Percentiles rank a stretch among this genome's conserved stretches.
Conservation (phyloP, 2,113 vertebrate genomes). For the Nanorana parkeri region DNA sequence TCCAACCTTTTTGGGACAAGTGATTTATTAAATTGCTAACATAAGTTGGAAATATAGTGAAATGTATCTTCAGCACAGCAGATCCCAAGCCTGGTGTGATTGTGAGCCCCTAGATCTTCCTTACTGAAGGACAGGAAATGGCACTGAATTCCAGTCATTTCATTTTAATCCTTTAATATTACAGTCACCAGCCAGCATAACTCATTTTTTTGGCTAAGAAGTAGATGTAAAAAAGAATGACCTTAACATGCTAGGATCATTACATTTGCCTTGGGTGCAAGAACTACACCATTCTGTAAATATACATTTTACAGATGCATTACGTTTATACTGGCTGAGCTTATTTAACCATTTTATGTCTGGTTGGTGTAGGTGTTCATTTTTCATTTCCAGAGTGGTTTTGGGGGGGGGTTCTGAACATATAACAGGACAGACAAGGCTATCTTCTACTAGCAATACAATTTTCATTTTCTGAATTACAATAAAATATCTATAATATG, state of each 20-base stretch:
- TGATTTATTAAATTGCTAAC: constrained; percentile 42
- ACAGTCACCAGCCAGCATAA: constrained; percentile 12
- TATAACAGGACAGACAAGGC: too few species aligned
- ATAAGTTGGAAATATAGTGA: background rate
- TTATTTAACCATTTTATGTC: too few species aligned
- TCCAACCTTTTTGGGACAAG: constrained; percentile 34
- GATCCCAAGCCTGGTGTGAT: background rate
- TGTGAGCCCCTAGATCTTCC: constrained; percentile 52
- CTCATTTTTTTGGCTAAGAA: background rate
- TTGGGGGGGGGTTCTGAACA: too few species aligned
- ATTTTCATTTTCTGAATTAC: too few species aligned
- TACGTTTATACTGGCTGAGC: too few species aligned
- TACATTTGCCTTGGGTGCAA: background rate
- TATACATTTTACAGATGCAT: background rate
- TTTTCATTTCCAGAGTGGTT: too few species aligned
- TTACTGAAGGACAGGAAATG: constrained; percentile 64
- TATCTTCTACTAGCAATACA: too few species aligned
- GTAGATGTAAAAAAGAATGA: constrained; percentile 6
- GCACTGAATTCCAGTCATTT: constrained; percentile 65
- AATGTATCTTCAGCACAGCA: constrained; percentile 23
- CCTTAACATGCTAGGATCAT: constrained; percentile 1
- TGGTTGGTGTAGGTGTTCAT: too few species aligned
- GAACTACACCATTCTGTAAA: background rate
- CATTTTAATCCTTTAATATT: constrained; percentile 47
- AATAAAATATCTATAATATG: too few species aligned